Base-by-base conservation (phyloP, 92 coral and sea anemone species). In the Porites rus region DNA sequence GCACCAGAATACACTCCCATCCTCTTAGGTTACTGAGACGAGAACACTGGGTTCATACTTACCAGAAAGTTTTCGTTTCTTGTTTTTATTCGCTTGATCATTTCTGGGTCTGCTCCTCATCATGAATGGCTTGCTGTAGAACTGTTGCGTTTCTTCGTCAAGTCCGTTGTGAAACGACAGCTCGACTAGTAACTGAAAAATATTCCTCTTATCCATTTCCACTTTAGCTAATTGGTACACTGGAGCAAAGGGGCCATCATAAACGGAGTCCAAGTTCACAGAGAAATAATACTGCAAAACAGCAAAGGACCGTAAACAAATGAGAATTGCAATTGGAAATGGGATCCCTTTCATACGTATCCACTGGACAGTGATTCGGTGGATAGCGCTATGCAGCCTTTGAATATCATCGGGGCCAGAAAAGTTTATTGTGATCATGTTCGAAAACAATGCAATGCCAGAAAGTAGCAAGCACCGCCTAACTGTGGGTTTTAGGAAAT, bases 181-280 rank as follows among this genome's bases (percentile, higher is more conserved):
- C 58, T 89, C 85, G 8, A 88, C 92, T 0, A 90, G 19, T 18
- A 96, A 80, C 85, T 94, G 95, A 70, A 96, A 96, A 51, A 51
- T 81, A 73, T 96, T 96, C n/a, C 95, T 75, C 22, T 73, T 72
- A 19, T 87, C 91, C 87, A 77, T 90, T 20, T 92, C 95, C 12
- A 76, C 88, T 81, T 90, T 96, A 8, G 95, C 95, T 14, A 96
- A 92, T 62, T 90, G 84, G 90, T 94, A 96, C 25, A 94, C 82
- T 13, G 95, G 98, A 63, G 72, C 83, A 54, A 71, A 59, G 10
- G 96, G 95, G 20, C 98, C 99, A 14, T 93, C 72, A 80, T 92
- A 97, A 65, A 95, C 86, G 14, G 94, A 93, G 78, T 95, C 96
- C 85, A 97, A 89, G 86, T 97, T 76, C 16, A 95, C 96, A 1